Conservation (phyloP, 2,888 invertebrate species). For the Zele albiditarsus region DNA sequence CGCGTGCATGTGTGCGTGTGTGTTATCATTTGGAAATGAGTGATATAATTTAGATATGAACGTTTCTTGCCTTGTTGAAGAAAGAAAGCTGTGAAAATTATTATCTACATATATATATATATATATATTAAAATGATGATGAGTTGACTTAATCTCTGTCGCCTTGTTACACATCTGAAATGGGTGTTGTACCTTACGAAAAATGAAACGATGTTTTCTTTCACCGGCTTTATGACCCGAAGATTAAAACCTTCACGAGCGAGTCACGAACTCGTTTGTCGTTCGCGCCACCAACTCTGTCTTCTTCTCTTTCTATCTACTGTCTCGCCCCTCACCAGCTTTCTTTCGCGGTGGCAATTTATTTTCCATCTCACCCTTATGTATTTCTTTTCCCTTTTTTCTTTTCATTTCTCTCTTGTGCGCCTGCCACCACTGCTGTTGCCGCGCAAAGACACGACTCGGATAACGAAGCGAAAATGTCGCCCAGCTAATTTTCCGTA, state of each 20-base stretch:
- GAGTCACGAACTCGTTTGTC: slow-evolving; percentile 64
- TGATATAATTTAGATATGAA: neutral
- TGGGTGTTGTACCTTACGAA: slow-evolving; percentile 41
- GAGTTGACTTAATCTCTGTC: slow-evolving; percentile 16
- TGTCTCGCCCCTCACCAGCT: slow-evolving; percentile 32
- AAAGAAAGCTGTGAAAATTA: slow-evolving; percentile 41
- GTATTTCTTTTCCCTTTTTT: slow-evolving; percentile 36
- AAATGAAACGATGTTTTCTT: slow-evolving; percentile 55
- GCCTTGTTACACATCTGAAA: neutral
- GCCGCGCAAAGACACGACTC: slow-evolving; percentile 34
- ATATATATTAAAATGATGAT: slow-evolving; percentile 5
- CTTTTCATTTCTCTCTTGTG: slow-evolving; percentile 41
- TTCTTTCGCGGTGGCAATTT: slow-evolving; percentile 44
- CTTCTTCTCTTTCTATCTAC: slow-evolving; percentile 17
- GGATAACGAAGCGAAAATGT: slow-evolving; percentile 64
- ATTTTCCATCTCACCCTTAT: slow-evolving; percentile 41
- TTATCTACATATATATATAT: slow-evolving; percentile 14
- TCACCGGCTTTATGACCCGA: slow-evolving; percentile 46
- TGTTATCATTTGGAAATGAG: neutral
- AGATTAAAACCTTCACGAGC: slow-evolving; percentile 63
- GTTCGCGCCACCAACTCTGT: slow-evolving; percentile 42
- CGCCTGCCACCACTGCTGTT: slow-evolving; percentile 31
- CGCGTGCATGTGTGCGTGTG: neutral
- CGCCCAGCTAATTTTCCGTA: slow-evolving; percentile 67
- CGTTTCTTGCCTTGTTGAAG: slow-evolving; percentile 3